Conservation (phyloP, 2,113 vertebrate genomes). For the Gnathonemus echidnorhynchus region DNA sequence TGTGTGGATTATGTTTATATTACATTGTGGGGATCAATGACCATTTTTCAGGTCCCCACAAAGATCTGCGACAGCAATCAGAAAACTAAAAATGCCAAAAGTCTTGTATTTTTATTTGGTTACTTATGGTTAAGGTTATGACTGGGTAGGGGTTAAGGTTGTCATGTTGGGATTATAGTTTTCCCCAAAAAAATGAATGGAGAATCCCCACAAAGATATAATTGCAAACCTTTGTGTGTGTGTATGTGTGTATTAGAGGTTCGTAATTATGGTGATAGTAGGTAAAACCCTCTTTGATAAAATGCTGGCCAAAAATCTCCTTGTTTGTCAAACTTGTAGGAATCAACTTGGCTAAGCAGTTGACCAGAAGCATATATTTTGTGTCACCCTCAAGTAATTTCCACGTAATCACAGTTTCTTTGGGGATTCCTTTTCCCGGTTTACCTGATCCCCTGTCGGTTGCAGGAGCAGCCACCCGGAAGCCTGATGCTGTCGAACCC, state of each 20-base stretch:
- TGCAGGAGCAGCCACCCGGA: conserved; percentile 75
- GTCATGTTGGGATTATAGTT: no score
- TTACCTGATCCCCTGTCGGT: neutral
- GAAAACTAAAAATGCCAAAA: no score
- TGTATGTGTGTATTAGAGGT: neutral
- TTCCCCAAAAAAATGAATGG: no score
- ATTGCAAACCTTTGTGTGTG: no score
- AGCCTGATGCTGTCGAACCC: conserved; percentile 71
- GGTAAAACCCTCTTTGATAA: neutral
- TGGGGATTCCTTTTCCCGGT: neutral
- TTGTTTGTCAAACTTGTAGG: neutral
- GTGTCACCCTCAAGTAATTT: neutral
- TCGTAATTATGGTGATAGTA: neutral
- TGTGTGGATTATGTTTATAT: neutral
- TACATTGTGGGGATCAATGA: no score
- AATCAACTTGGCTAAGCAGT: neutral
- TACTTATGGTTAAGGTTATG: no score
- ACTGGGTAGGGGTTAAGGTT: no score
- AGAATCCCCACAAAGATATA: no score
- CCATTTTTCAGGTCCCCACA: no score
- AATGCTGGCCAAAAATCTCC: neutral
- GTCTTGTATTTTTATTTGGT: no score
- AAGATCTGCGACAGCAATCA: no score
- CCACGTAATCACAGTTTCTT: neutral
- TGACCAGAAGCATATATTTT: neutral